Evolutionary conservation across 2,888 invertebrate species (phyloP), one percentile per base, ranked within the genome.

Genomic region (Ypsolopha sequella): DNA sequence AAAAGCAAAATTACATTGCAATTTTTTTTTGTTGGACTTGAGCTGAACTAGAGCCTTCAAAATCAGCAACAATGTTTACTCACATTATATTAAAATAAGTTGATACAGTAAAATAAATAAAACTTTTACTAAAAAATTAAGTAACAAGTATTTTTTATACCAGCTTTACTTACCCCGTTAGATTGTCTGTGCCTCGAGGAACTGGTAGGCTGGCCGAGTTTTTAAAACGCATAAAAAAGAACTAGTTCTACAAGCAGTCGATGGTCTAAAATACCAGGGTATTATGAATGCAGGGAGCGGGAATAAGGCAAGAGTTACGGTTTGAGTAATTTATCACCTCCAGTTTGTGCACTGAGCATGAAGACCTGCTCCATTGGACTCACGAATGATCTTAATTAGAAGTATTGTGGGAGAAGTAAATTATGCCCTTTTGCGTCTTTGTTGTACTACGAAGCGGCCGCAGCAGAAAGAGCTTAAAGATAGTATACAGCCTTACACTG

Each of bases 321-420:
- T 75, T 75, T 71, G 73, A 76, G 80, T 82, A 82, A 82, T 84
- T 84, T 82, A 84, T 82, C 74, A 73, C 72, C 68, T 70, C 80
- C 77, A 77, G 81, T 78, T 78, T 75, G 72, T 76, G 70, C 73
- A 74, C 69, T 66, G 68, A 69, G 73, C 69, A 24, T 24, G 74
- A 68, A 61, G 68, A 69, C 35, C 38, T 7, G 39, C n/a, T 46
- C 38, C 33, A 45, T 72, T 70, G 73, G 71, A 55, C 73, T 71
- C 76, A 78, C 78, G 80, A 77, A 77, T 80, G 80, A 81, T 81
- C 85, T 82, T 84, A 84, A 84, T 85, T 82, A 85, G 81, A 82
- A 80, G 79, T 75, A 82, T 84, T 84, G 82, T 85, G 66, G 56
- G 65, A 67, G 69, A 70, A 63, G 74, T 80, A 80, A 81, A 77